phyloP scores from a whole-genome alignment of 2,797 vertebrate genomes.

The Paramormyrops hopkinsi region DNA sequence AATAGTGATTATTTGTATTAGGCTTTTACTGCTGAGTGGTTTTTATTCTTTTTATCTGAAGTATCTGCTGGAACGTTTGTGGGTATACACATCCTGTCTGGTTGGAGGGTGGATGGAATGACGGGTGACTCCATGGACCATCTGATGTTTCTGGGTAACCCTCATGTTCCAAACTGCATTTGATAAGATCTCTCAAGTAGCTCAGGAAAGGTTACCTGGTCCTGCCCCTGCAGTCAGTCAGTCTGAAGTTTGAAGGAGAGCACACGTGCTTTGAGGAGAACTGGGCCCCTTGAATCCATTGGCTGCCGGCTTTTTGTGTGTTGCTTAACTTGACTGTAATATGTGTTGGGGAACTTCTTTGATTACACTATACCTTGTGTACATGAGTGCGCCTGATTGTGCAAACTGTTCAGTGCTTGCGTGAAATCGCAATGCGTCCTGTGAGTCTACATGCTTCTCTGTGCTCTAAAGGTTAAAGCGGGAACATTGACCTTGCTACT shows the following conservation, averaged over 20 bases:
- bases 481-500: background rate
- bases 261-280: background rate
- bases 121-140: background rate
- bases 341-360: background rate
- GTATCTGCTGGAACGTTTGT: background rate
- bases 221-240: background rate
- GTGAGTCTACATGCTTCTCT: background rate
- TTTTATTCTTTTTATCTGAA: background rate
- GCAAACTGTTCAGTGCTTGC: background rate
- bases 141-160: background rate
- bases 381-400: background rate
- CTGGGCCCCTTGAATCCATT: background rate
- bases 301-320: background rate
- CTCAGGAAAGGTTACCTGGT: background rate
- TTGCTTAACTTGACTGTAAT: background rate
- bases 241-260: background rate
- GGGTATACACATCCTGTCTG: background rate
- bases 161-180: background rate
- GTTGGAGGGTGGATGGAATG: background rate
- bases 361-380: background rate
- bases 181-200: background rate
- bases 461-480: background rate
- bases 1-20: background rate
- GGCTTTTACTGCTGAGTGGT: background rate
- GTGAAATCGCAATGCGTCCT: background rate